Evolutionary conservation across 2,888 invertebrate species (phyloP).

Genomic region (Gandaritis pyraliata): DNA sequence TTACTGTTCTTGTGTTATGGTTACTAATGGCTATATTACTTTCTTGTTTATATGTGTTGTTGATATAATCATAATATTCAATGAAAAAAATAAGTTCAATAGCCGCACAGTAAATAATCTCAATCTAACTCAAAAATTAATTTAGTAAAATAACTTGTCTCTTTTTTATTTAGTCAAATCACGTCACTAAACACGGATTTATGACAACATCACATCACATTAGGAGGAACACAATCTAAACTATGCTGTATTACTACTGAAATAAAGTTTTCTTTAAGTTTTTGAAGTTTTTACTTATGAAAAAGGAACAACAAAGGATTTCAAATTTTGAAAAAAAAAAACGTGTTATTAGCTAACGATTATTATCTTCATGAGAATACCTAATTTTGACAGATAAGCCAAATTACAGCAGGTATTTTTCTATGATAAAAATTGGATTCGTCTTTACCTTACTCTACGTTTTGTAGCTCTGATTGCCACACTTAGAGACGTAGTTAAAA

Average conservation of each 20-base stretch:
- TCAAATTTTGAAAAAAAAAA: constrained; percentile 63
- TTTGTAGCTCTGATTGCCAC: too few relatives aligned
- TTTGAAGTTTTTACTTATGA: not conserved
- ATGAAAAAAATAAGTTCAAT: too few relatives aligned
- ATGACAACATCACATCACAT: constrained; percentile 62
- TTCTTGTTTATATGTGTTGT: too few relatives aligned
- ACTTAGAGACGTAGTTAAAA: too few relatives aligned
- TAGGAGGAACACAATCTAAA: constrained; percentile 42
- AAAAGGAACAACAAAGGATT: constrained; percentile 7
- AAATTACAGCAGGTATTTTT: constrained; percentile 1
- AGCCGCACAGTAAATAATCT: too few relatives aligned
- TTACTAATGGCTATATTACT: too few relatives aligned
- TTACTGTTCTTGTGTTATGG: too few relatives aligned
- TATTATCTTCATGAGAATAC: constrained; percentile 15
- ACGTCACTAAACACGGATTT: constrained; percentile 62
- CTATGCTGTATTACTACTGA: constrained; percentile 43
- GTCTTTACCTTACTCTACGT: not conserved
- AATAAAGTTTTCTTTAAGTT: constrained; percentile 32
- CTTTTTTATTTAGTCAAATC: constrained; percentile 3
- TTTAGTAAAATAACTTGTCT: not conserved
- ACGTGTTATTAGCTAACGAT: constrained; percentile 62
- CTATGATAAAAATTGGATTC: not conserved
- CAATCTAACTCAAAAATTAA: too few relatives aligned
- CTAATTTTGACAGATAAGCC: constrained; percentile 13
- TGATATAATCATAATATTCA: too few relatives aligned